Evolutionary conservation across 2,888 invertebrate genomes (phyloP), one percentile per base, ranked within the genome.

Genomic region (Megastigmus dorsalis): DNA sequence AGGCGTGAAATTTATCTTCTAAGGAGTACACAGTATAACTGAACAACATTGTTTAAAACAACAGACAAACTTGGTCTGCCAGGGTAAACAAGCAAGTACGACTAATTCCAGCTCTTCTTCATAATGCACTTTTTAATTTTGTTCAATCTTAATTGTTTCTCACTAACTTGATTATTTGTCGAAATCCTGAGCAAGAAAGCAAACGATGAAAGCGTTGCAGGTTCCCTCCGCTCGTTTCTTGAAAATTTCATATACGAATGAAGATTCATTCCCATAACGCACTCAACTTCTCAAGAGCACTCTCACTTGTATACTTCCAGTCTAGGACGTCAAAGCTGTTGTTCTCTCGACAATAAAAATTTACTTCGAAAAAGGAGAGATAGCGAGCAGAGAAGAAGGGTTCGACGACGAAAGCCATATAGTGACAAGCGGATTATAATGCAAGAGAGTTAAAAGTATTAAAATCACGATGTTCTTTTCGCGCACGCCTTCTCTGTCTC

Each of bases 381-480:
- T 5, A 23, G 33, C 5, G 4, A 55, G 1, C 5, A 41, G 38
- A 59, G 43, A 26, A 9, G 23, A 10, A 41, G 20, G 68, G 72
- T 55, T 41, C 5, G 38, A 59, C 5, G 38, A 59, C 6, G 36
- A 38, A 48, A 7, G 18, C 30, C 26, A 48, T n/a, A n/a, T 55
- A 66, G 77, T 63, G 82, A 76, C 84, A 84, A 85, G 84, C 85
- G 82, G 86, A 85, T 86, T 85, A 84, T 80, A 81, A 82, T 82
- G 79, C 50, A 23, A 28, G 48, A 33, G 81, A 83, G 84, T 84
- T 84, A 81, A 85, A 85, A 85, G 86, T 86, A 86, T 86, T 84
- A 85, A 85, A 86, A 86, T 85, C 83, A 84, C 83, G 80, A 82
- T 82, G 85, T 82, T 84, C 85, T 84, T 55, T 84, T 81, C 83